Conservation (phyloP, 2,113 vertebrate genomes). For the Theristicus caerulescens region DNA sequence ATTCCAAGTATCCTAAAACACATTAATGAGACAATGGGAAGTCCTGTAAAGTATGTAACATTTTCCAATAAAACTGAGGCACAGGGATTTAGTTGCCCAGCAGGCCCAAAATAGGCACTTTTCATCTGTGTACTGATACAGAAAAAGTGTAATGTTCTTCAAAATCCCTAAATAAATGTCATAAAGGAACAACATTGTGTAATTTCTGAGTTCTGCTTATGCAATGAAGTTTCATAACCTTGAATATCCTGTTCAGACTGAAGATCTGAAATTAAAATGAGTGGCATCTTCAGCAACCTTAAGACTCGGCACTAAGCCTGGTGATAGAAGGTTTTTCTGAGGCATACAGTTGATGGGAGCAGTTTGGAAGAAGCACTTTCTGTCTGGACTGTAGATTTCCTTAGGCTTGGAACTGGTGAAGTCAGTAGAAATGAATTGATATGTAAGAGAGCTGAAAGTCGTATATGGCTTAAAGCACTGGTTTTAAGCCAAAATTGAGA, state of each 20-base stretch:
- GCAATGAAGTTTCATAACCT: slow-evolving; percentile 33
- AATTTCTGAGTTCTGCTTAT: slow-evolving; percentile 39
- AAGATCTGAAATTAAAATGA: slow-evolving; percentile 49
- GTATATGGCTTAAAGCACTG: background rate
- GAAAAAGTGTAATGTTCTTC: background rate
- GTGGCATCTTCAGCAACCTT: background rate
- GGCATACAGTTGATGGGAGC: background rate
- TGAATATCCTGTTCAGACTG: slow-evolving; percentile 22
- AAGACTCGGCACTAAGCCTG: background rate
- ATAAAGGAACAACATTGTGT: background rate
- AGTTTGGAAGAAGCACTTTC: background rate
- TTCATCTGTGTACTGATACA: background rate
- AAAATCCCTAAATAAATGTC: slow-evolving; percentile 9
- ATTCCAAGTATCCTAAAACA: background rate
- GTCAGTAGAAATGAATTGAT: background rate
- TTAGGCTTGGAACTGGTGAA: background rate
- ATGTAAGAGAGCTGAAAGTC: background rate
- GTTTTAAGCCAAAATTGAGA: background rate
- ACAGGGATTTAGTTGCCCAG: background rate
- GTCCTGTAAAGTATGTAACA: background rate
- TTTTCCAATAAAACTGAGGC: background rate
- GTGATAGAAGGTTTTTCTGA: background rate
- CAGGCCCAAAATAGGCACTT: background rate
- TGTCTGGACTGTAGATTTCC: background rate
- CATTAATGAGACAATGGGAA: background rate